Conservation (phyloP, 1,140 invertebrate species). For the Drosophila athabasca region DNA sequence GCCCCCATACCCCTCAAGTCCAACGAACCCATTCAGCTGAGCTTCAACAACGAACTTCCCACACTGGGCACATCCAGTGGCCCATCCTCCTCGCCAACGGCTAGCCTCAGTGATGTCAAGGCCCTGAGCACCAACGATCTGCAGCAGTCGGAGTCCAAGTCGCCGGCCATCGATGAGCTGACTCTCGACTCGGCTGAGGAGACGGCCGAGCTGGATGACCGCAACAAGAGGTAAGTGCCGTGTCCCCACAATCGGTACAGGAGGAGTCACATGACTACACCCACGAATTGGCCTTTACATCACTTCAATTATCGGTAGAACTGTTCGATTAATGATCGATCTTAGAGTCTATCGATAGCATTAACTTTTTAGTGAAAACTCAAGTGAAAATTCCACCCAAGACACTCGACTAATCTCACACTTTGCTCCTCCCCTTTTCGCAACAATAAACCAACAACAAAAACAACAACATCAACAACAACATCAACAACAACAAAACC, state of each 20-base stretch:
- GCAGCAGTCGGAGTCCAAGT: conserved; percentile 84
- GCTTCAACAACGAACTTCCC: conserved; percentile 84
- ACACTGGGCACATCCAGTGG: conserved; percentile 19
- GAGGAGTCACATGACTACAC: background rate
- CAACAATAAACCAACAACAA: conserved; percentile 19
- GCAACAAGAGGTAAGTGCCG: conserved; percentile 88
- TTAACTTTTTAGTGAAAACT: conserved; percentile 2
- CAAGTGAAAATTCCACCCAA: background rate
- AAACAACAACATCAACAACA: conserved; percentile 15
- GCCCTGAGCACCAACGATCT: conserved; percentile 71
- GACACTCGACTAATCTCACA: conserved; percentile 43
- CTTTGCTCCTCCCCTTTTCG: conserved; percentile 25
- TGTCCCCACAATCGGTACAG: background rate
- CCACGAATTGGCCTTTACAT: background rate
- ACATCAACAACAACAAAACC: conserved; percentile 16
- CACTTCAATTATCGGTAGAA: background rate
- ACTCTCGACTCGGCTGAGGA: conserved; percentile 86
- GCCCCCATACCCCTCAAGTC: conserved; percentile 66
- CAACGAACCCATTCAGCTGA: conserved; percentile 77
- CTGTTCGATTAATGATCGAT: too few species aligned
- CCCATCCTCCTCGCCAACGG: conserved; percentile 6
- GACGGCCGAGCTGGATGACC: conserved; percentile 88
- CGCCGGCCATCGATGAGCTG: conserved; percentile 85
- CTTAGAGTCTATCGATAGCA: background rate
- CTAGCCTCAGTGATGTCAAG: conserved; percentile 48